A percentile compares a stretch with the other conserved stretches of the same genome.
These are phyloP conservation scores for Dendrolimus kikuchii DNA, from an alignment of 1,140 invertebrate genomes.

Conservation along the genomic window DNA sequence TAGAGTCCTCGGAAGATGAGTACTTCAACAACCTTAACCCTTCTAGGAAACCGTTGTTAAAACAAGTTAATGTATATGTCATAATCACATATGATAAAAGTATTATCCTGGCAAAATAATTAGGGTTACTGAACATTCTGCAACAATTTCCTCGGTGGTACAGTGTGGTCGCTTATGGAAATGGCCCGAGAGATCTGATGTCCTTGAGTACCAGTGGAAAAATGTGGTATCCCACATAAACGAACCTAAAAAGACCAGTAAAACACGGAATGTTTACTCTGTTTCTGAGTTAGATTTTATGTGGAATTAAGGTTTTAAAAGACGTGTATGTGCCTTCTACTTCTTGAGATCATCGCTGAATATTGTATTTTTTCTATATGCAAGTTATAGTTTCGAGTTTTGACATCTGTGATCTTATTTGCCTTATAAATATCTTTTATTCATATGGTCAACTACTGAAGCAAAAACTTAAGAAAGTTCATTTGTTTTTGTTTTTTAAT, in stretches of 20 bases:
- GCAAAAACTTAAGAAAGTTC: neutral
- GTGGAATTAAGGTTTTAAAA: conserved; percentile 7
- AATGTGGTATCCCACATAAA: conserved; percentile 1
- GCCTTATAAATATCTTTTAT: neutral
- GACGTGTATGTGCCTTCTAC: conserved; percentile 1
- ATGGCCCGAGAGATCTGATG: no score
- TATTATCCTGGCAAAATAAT: no score
- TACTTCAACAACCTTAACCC: conserved; percentile 13
- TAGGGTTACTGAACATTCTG: no score
- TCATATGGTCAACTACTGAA: conserved; percentile 2
- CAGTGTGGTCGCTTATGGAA: no score
- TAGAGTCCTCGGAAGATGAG: conserved; percentile 14
- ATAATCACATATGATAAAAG: no score
- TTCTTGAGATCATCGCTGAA: conserved; percentile 7
- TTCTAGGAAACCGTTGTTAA: neutral
- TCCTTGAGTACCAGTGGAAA: no score
- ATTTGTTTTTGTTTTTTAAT: no score
- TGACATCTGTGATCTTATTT: conserved; percentile 4
- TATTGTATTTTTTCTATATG: conserved; percentile 2
- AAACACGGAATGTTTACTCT: conserved; percentile 12
- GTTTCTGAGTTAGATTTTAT: conserved; percentile 8
- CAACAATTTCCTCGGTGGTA: no score
- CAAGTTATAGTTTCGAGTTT: neutral
- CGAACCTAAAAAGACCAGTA: conserved; percentile 9
- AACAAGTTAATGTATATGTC: no score